These are phyloP conservation scores for Sialia sialis DNA, from an alignment of 2,113 vertebrate genomes.

Conservation along the genomic window DNA sequence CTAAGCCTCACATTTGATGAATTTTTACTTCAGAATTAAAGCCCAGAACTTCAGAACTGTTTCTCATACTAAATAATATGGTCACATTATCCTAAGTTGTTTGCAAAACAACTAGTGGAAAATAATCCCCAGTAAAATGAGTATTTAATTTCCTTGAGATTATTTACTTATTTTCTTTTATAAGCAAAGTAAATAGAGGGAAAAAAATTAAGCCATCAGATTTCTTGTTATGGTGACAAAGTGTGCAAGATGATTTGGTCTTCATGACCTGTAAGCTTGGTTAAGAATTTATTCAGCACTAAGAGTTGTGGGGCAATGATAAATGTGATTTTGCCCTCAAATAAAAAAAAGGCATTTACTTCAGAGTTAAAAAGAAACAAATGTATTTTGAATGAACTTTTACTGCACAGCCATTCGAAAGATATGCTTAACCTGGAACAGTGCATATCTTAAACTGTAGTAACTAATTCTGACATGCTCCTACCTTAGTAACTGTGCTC, in stretches of 20 bases:
- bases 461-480: not conserved
- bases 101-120: not conserved
- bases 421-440: not conserved
- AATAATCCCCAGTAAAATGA: not conserved
- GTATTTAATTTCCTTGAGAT: not conserved
- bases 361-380: not conserved
- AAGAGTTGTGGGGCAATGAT: not conserved
- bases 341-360: not conserved
- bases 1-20: not conserved
- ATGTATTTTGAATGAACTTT: not conserved
- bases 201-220: not conserved
- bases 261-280: not conserved
- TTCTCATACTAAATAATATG: not conserved
- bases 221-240: not conserved
- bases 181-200: not conserved
- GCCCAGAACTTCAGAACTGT: not conserved
- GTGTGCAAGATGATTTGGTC: not conserved
- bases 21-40: not conserved
- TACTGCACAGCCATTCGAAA: not conserved
- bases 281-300: not conserved
- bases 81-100: not conserved
- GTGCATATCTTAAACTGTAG: not conserved
- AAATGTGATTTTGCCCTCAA: not conserved
- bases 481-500: not conserved
- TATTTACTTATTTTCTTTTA: not conserved